phyloP scores from a whole-genome alignment of 2,888 invertebrate species.

The Idaea dimidiata region DNA sequence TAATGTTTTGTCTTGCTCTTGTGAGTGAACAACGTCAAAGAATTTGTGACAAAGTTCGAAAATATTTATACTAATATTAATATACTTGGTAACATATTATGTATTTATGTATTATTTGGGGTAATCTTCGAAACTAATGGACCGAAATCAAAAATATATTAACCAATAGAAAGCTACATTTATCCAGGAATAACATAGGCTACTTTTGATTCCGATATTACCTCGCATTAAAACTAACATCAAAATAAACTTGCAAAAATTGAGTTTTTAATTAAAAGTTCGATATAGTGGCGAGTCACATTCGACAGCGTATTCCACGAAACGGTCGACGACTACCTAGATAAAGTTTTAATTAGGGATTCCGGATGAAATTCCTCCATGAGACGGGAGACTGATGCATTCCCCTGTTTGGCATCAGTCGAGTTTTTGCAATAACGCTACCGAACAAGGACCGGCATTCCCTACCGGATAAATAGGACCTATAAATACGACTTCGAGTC shows the following conservation, averaged over 20 bases:
- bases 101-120: no score
- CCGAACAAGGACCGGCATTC: constrained; percentile 61
- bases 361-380: constrained; percentile 72
- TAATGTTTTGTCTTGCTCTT: no score
- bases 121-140: no score
- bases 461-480: constrained; percentile 56
- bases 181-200: no score
- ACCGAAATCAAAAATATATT: no score
- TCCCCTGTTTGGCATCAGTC: constrained; percentile 68
- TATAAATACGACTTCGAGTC: constrained; percentile 59
- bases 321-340: constrained; percentile 50
- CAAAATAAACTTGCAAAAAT: not conserved
- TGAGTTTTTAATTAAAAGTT: not conserved
- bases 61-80: no score
- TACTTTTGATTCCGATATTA: no score
- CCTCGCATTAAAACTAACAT: not conserved
- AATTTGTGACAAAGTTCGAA: no score
- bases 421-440: constrained; percentile 66
- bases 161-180: no score
- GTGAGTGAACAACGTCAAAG: no score
- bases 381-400: constrained; percentile 65
- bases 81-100: no score
- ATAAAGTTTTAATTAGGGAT: constrained; percentile 80
- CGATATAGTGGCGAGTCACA: constrained; percentile 12
- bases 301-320: constrained; percentile 38